Conservation (phyloP, 2,797 vertebrate species). For the Helostoma temminkii region DNA sequence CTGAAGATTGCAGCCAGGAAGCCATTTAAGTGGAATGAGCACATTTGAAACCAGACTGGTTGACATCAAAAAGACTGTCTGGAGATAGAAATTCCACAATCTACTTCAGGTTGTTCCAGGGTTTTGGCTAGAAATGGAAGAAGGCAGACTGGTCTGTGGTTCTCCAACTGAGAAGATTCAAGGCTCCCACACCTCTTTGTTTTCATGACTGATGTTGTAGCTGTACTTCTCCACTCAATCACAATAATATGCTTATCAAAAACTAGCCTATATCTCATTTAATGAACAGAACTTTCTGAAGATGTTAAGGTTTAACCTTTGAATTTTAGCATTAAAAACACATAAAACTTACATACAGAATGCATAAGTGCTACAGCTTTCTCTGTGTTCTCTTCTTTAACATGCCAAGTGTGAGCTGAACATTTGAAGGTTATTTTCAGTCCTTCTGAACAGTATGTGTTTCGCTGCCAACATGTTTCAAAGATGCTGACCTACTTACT, state of each 20-base stretch:
- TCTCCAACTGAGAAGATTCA: too few species aligned
- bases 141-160: too few species aligned
- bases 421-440: slow-evolving; percentile 30
- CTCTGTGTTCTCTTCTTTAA: not conserved
- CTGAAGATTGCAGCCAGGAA: too few species aligned
- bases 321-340: too few species aligned
- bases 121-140: too few species aligned
- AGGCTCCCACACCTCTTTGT: not conserved
- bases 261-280: not conserved
- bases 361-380: not conserved
- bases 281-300: not conserved
- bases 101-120: too few species aligned
- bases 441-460: not conserved
- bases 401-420: slow-evolving; percentile 4
- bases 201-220: not conserved
- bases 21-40: too few species aligned
- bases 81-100: too few species aligned
- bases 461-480: slow-evolving; percentile 6
- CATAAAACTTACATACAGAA: not conserved
- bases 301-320: not conserved
- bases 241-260: not conserved
- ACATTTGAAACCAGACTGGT: too few species aligned
- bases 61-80: too few species aligned
- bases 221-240: not conserved
- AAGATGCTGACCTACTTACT: slow-evolving; percentile 29